phyloP scores from a whole-genome alignment of 2,797 vertebrate species.

The Saxicola maurus region DNA sequence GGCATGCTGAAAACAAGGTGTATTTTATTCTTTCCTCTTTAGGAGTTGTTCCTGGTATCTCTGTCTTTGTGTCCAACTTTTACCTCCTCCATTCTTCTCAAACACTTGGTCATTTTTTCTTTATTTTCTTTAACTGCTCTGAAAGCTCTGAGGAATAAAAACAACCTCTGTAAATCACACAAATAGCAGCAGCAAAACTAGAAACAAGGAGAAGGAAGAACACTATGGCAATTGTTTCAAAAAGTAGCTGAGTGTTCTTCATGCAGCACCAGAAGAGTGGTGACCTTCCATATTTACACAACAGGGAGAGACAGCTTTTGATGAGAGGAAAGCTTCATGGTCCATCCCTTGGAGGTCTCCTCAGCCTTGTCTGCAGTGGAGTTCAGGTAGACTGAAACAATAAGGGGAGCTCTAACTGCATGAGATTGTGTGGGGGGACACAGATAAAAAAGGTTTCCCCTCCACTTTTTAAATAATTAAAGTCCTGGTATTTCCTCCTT shows the following conservation, averaged over 20 bases:
- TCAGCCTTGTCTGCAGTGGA: not conserved
- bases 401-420: not conserved
- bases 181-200: not conserved
- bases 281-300: not conserved
- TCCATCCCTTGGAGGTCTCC: not conserved
- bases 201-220: not conserved
- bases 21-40: not conserved
- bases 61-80: not conserved
- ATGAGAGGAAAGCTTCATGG: not conserved
- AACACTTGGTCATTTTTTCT: not conserved
- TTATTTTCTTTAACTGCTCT: slow-evolving; percentile 20
- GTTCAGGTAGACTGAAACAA: not conserved
- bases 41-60: not conserved
- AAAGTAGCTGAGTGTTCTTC: slow-evolving; percentile 1
- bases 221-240: not conserved
- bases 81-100: not conserved
- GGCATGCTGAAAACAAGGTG: not conserved
- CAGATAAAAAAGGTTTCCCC: not conserved
- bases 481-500: not conserved
- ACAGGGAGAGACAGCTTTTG: not conserved
- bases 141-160: not conserved
- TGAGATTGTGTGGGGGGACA: accelerated
- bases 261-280: not conserved
- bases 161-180: not conserved
- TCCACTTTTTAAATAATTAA: not conserved